These are phyloP conservation scores for Forbesichthys papilliferus DNA, from an alignment of 2,113 vertebrate genomes.

Conservation along the genomic window DNA sequence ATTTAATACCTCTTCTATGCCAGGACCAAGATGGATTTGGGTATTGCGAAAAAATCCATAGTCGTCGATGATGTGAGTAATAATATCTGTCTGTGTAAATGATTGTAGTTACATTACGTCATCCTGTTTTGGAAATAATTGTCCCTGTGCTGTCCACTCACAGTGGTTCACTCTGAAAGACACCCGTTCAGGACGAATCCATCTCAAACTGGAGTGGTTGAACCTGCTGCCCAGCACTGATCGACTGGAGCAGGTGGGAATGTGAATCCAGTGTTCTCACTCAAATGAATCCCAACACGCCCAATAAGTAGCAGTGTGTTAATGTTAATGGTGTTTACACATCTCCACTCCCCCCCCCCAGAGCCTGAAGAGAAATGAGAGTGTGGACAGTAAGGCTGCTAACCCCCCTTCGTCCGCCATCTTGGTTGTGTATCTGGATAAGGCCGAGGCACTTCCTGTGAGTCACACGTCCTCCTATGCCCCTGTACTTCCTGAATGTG, in stretches of 20 bases:
- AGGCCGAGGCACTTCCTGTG: slow-evolving; percentile 88
- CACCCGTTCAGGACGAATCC: slow-evolving; percentile 79
- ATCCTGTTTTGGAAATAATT: neutral
- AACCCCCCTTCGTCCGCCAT: slow-evolving; percentile 88
- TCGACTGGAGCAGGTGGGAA: slow-evolving; percentile 81
- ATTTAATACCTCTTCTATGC: slow-evolving; percentile 1
- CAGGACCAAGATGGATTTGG: slow-evolving; percentile 88
- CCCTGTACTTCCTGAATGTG: slow-evolving; percentile 53
- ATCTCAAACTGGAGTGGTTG: slow-evolving; percentile 88
- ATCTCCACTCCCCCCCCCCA: slow-evolving; percentile 39
- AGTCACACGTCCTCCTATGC: slow-evolving; percentile 42
- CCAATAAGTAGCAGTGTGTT: neutral
- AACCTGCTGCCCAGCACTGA: slow-evolving; percentile 74
- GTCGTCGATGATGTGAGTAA: slow-evolving; percentile 84
- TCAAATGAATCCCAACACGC: neutral
- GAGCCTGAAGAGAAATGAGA: slow-evolving; percentile 82
- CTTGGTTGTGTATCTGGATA: slow-evolving; percentile 88
- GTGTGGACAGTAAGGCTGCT: slow-evolving; percentile 67
- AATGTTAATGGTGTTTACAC: neutral
- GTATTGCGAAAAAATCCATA: slow-evolving; percentile 82
- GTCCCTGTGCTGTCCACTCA: neutral
- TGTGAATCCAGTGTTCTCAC: neutral
- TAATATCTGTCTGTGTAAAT: neutral
- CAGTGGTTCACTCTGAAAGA: slow-evolving; percentile 89
- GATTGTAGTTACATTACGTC: neutral